Base-by-base conservation (phyloP, 2,113 vertebrate genomes). In the Bolborhynchus lineola region DNA sequence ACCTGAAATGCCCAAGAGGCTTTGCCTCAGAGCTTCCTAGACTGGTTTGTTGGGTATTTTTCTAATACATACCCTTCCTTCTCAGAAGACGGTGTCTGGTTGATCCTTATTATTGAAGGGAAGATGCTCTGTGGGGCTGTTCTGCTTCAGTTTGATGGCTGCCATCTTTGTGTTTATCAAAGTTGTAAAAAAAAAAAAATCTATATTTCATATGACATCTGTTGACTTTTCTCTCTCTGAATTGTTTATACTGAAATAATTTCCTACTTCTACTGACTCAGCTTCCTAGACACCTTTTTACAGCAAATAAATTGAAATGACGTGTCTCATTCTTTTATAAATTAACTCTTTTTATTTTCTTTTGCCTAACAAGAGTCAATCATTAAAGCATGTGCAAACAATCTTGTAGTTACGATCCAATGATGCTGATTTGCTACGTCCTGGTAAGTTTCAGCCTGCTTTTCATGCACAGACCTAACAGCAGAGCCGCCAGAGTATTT, bases 331-430 rank as follows among this genome's bases (percentile, higher is more conserved):
- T 88, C 37, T 69, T 64, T 70, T 68, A 74, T 65, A 71, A 86
- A 67, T 81, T 8, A 94, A 67, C 80, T 94, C n/a, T 74, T 46
- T 41, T 35, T 33, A 29, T 7, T 9, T 6, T 31, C 5, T 83
- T 80, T 75, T 86, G n/a, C 86, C 77, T 79, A 68, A 35, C 7
- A 62, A 55, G 24, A 85, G 70, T 84, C 93, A 86, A n/a, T 95
- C 47, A 86, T 55, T 94, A 82, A 86, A 93, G 72, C 46, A 50
- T n/a, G 21, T 93, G 60, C 59, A 87, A 93, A 79, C 55, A 93
- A 5, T 71, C 50, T 60, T 35, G 46, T 67, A 62, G 74, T 76
- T 90, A 31, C 18, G 37, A 82, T 87, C 55, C 39, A 37, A 1
- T 69, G 65, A 72, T 47, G 39, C 42, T 82, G 68, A 28, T 49